Base-by-base conservation (phyloP, 2,888 invertebrate genomes). In the Sarcophaga variegata region DNA sequence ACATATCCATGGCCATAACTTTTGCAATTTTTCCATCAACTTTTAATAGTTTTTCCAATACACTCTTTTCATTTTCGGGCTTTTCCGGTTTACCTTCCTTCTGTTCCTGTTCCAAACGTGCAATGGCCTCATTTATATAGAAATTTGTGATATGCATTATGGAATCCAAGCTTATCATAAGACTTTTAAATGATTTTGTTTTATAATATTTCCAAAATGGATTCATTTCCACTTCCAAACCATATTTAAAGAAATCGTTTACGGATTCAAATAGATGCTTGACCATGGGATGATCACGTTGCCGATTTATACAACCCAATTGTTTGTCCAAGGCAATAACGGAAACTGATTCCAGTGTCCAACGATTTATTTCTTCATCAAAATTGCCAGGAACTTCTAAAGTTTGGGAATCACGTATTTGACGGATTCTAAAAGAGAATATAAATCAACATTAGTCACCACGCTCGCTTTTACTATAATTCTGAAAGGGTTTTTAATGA, bases 1-100 rank as follows among this genome's bases (percentile, higher is more conserved):
- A 89, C 95, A 96, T 95, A 91, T 96, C 96, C 90, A 95, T 94
- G 1, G 95, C 95, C 96, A 96, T 96, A 85, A 95, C 94, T 8
- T 94, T 91, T 1, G 96, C 96, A 11, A 96, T 94, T 90, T 94
- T 94, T 88, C 94, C 94, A 89, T 96, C 95, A 22, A 95, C 94
- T 69, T 94, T 94, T 45, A 96, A 91, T 12, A 96, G 91, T 89
- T 95, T 95, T 91, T 96, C 95, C 60, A 96, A 93, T 2, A 96
- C 94, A 90, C 96, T 96, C 37, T 94, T 92, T n/a, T 94, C 90
- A 14, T 85, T 88, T 22, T 90, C 90, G 1, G 89, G 83, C 17
- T 89, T 90, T 27, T 90, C 88, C 3, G 74, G 47, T 6, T 90
- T 88, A 12, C 88, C 89, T 0, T 4, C 75, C 66, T 60, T 87